phyloP scores from a whole-genome alignment of 2,888 invertebrate genomes.

The Ochropleura plecta region DNA sequence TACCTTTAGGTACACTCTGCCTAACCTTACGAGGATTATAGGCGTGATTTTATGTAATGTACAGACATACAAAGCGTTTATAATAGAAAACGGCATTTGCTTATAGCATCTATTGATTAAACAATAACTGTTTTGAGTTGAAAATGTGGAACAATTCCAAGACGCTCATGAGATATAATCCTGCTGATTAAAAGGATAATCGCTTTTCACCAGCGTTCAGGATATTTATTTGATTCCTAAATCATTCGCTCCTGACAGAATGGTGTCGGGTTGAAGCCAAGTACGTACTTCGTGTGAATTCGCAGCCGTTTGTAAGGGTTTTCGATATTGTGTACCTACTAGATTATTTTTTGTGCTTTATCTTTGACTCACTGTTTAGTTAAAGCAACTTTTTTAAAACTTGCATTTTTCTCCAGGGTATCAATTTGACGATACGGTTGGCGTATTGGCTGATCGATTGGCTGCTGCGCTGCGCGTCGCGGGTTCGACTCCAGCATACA shows the following conservation, averaged over 20 bases:
- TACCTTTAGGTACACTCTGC: too few species aligned
- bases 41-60: too few species aligned
- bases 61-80: background rate
- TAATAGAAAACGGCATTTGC: constrained; percentile 10
- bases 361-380: background rate
- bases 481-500: too few species aligned
- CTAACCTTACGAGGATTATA: too few species aligned
- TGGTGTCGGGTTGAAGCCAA: constrained; percentile 30
- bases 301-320: constrained; percentile 17
- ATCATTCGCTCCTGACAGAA: constrained; percentile 42
- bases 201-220: constrained; percentile 3
- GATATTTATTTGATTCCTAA: constrained; percentile 48
- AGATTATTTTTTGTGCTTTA: background rate
- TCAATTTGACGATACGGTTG: too few species aligned
- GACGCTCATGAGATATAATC: constrained; percentile 13
- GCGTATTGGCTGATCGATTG: too few species aligned
- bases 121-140: constrained; percentile 19
- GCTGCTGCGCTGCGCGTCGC: too few species aligned
- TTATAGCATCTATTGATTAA: background rate
- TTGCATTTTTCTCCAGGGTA: background rate
- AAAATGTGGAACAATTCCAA: constrained; percentile 19
- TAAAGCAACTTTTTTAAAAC: too few species aligned
- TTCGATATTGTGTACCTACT: background rate
- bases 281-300: constrained; percentile 9
- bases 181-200: constrained; percentile 32